A percentile compares a stretch with the other conserved stretches of the same genome.
Conservation (phyloP, 2,797 vertebrate genomes). For the Acrossocheilus wenchowensis region DNA sequence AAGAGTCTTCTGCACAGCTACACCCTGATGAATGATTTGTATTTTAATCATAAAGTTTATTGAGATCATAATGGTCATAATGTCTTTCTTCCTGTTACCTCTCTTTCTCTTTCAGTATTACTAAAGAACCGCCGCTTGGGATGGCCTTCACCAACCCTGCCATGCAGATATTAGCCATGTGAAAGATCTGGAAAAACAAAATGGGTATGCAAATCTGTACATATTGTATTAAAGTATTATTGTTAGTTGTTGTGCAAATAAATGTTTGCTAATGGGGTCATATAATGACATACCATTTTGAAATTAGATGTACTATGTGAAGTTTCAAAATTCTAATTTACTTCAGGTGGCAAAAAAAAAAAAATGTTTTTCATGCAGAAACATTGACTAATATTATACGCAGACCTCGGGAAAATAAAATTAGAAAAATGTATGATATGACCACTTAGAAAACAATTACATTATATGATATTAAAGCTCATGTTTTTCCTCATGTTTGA, state of each 20-base stretch:
- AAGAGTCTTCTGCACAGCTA: neutral
- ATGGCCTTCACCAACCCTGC: conserved; percentile 21
- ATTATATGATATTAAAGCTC: neutral
- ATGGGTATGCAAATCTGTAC: conserved; percentile 40
- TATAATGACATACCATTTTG: neutral
- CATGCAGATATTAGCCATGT: conserved; percentile 40
- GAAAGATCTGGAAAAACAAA: conserved; percentile 45
- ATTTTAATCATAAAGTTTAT: neutral
- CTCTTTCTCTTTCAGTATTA: conserved; percentile 12
- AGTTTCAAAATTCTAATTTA: neutral
- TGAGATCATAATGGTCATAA: neutral
- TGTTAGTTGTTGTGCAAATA: neutral
- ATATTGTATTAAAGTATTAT: neutral
- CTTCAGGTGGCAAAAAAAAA: neutral
- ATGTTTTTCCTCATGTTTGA: neutral
- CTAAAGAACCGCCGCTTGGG: neutral
- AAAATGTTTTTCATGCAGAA: neutral
- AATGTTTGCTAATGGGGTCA: neutral
- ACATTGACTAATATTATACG: neutral
- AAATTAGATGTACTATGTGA: neutral
- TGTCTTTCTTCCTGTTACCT: neutral
- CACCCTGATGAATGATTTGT: neutral
- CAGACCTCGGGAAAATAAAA: neutral
- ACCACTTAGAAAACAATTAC: neutral
- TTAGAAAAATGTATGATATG: neutral